Base-by-base conservation (phyloP, 2,113 vertebrate species). In the Delphinus delphis region DNA sequence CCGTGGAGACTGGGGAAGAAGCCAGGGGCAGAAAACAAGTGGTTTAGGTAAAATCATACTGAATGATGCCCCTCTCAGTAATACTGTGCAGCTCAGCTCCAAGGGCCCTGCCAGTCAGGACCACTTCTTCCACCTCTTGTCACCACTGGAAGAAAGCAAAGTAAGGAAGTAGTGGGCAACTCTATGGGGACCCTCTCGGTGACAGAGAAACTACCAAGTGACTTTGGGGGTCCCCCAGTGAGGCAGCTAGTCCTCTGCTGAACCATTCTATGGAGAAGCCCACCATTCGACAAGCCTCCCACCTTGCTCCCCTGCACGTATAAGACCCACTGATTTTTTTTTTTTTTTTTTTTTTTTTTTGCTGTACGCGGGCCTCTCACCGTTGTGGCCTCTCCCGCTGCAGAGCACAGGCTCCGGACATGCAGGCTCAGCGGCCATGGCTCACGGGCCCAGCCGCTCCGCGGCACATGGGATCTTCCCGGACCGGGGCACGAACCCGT, bases 381-480 rank as follows among this genome's bases (percentile, higher is more conserved):
- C 0, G 44, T 44, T 10, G 44, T 2, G 44, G 44, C 44, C 44
- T 2, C 44, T 44, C 44, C 8, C 44, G 0, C 0, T 44, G 44
- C 44, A 1, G 44, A 2, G 44, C 44, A 44, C 44, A 44, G 44
- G 44, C 44, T 10, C 44, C 44, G 44, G 44, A 44, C 38, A 38
- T 38, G 38, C 44, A 44, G 44, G 44, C 44, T 2, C 44, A 44
- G 44, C 44, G 8, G 44, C 44, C 44, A 44, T 44, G 44, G 44
- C 44, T 44, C 44, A 44, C 44, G 44, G 8, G 44, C 8, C 8
- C 44, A 44, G 44, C 44, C 8, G 8, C 44, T 44, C 8, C 8
- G 8, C 44, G 8, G 44, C 44, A 44, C 9, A 8, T 44, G 44
- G 44, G 44, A 44, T 44, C 44, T 44, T 44, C 2, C 44, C 8